Evolutionary conservation across 1,140 invertebrate species (phyloP), one percentile per base, ranked within the genome.

Genomic region (Drosophila azteca): DNA sequence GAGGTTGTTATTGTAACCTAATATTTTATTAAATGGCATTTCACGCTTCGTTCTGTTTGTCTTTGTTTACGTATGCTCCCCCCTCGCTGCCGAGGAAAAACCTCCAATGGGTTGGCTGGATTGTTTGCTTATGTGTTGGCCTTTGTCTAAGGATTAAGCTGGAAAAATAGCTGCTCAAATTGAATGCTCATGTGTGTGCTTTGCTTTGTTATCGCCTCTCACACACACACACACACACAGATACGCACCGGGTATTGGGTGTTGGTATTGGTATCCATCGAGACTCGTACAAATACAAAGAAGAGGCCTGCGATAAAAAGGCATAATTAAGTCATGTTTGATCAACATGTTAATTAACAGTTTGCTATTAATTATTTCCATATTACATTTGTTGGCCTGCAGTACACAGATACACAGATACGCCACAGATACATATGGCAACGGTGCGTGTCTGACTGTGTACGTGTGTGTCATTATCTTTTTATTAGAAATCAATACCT

Each of bases 291-390:
- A 26, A 11, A 53, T 11, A 41, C 41, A 26, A 35, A 58, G 8
- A 3, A 9, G 26, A 50, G 44, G 35, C 26, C 44, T 48, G 74
- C 75, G 79, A 88, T 82, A 88, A 82, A 88, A 82, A 70, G 63
- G 72, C 79, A 87, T 87, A 88, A 83, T 87, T 79, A 82, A 83
- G 67, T 82, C 79, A 73, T 87, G 79, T 88, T 87, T 87, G 83
- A 87, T 87, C 79, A 87, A 87, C 79, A 82, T 87, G 79, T 88
- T 88, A 88, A 87, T 87, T 87, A 87, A 87, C 79, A 83, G 67
- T 87, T 88, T 79, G 61, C 76, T 76, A 82, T 87, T 87, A 87
- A 87, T 87, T 87, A 87, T 83, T 88, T 87, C 67, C 79, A 79
- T 72, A 87, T 88, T 79, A 87, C 71, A 81, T 61, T 57, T 50